Conservation (phyloP, 2,888 invertebrate genomes). For the Papilio elwesi region DNA sequence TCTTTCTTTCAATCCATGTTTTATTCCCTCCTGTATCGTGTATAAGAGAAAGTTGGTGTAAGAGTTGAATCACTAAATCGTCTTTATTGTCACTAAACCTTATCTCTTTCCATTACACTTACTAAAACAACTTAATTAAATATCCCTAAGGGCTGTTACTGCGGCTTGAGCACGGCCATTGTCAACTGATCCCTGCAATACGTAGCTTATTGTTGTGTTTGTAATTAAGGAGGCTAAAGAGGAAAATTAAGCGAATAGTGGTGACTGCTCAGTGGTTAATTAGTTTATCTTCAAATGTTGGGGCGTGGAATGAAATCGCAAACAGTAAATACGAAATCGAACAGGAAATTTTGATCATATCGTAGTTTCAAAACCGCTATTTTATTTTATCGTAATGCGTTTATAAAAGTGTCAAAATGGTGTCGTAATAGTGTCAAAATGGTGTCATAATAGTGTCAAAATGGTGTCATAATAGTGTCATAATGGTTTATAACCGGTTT, state of each 20-base stretch:
- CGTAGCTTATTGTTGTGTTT: not conserved
- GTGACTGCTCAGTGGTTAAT: not conserved
- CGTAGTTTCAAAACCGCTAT: too few relatives aligned
- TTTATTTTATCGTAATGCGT: too few relatives aligned
- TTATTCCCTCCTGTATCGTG: too few relatives aligned
- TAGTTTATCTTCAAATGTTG: not conserved
- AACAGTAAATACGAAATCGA: not conserved
- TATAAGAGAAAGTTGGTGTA: not conserved
- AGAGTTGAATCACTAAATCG: not conserved
- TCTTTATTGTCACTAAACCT: constrained; percentile 4
- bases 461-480: too few relatives aligned
- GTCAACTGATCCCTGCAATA: constrained; percentile 6
- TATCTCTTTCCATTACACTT: constrained; percentile 11
- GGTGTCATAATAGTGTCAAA: too few relatives aligned
- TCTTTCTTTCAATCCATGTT: too few relatives aligned
- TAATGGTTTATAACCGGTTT: too few relatives aligned
- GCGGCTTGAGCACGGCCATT: constrained; percentile 1
- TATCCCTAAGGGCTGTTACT: not conserved
- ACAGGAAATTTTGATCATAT: too few relatives aligned
- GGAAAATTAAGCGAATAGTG: not conserved
- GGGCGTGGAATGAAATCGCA: not conserved
- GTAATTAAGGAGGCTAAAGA: not conserved
- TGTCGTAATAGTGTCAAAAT: too few relatives aligned
- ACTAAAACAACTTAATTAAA: constrained; percentile 14
- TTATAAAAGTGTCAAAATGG: too few relatives aligned